Conservation (phyloP, 2,797 vertebrate species). For the Phalanger gymnotis region DNA sequence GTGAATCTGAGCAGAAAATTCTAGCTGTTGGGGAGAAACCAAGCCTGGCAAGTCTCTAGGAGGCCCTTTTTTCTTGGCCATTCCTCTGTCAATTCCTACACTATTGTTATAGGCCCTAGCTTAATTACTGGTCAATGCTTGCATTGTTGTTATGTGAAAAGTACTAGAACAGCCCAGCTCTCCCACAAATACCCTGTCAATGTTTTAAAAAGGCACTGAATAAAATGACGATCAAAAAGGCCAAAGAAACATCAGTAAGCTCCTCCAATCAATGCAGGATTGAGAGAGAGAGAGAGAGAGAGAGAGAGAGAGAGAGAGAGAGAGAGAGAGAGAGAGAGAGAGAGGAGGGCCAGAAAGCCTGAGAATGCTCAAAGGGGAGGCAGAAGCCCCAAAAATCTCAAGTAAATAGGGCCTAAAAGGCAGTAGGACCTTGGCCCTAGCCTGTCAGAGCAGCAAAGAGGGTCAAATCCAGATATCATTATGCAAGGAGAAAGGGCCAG, state of each 20-base stretch:
- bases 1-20: background rate
- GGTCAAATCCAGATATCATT: too few relatives aligned
- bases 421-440: background rate
- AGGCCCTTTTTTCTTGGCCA: background rate
- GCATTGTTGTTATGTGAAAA: background rate
- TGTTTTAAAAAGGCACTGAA: background rate
- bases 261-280: background rate
- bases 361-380: background rate
- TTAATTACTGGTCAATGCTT: background rate
- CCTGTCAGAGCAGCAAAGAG: background rate
- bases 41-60: background rate
- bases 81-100: background rate
- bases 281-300: too few relatives aligned
- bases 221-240: background rate
- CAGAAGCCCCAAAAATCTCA: background rate
- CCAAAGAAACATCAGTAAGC: background rate
- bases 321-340: too few relatives aligned
- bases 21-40: background rate
- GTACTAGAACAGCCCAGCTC: background rate
- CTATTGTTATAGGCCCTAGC: background rate
- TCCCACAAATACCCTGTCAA: background rate
- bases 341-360: background rate
- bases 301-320: too few relatives aligned
- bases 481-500: background rate
- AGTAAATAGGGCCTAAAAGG: background rate